Evolutionary conservation across 2,113 vertebrate species (phyloP), one percentile per base, ranked within the genome.

Genomic region (Callithrix jacchus): DNA sequence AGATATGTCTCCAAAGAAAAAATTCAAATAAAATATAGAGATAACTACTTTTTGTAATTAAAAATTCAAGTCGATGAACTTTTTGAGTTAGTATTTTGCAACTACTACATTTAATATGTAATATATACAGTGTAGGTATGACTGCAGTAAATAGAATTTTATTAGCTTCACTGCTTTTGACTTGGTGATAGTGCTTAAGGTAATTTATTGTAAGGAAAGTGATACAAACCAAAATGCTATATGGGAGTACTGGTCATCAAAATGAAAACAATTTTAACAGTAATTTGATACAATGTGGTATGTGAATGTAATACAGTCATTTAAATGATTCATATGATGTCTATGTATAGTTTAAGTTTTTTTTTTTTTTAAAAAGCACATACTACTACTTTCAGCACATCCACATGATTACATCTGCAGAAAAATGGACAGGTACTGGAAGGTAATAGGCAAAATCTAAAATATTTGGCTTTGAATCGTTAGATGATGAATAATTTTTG

Each of bases 21-120:
- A 74, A 71, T 80, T 49, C 25, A 95, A 92, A 64, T 42, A 87
- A 90, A 91, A 87, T 58, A 80, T 2, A 79, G 30, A 71, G 8
- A 71, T 79, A 23, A 76, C 30, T 81, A 66, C 2, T 37, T 70
- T 91, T 66, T 66, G 14, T 77, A 90, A 92, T 85, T 70, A 27
- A 94, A 83, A 87, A n/a, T 68, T 87, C 9, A 83, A 79, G 54
- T 56, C 71, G 90, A 81, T 61, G 21, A 86, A 74, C 45, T 88
- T 95, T 89, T 86, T 79, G 47, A 87, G 35, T 76, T 64, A 87
- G 64, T 13, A 94, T 85, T 90, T 95, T 89, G 5, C 23, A 95
- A 56, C 21, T 93, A 85, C 45, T 77, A 56, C 56, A 85, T 76
- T 70, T 25, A 94, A 83, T 23, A 91, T 37, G 32, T 58, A 40